Evolutionary conservation across 1,140 invertebrate genomes (phyloP).

Genomic region (Monomorium pharaonis): DNA sequence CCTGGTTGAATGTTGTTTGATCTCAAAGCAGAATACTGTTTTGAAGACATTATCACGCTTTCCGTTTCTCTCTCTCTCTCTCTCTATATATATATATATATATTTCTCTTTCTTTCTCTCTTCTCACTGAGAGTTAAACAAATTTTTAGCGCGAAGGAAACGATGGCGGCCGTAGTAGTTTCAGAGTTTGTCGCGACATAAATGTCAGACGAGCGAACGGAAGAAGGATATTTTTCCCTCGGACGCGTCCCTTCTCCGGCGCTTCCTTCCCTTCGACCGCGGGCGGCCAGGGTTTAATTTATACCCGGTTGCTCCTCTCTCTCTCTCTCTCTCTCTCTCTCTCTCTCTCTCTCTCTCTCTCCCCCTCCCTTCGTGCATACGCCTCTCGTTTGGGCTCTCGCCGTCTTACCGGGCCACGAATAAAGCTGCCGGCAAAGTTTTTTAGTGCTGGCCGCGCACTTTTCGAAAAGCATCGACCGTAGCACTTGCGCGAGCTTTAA

Average conservation of each 20-base stretch:
- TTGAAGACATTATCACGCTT: constrained; percentile 15
- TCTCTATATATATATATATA: neutral
- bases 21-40: constrained; percentile 17
- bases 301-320: constrained; percentile 34
- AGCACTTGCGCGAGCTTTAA: constrained; percentile 43
- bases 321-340: constrained; percentile 12
- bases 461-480: constrained; percentile 59
- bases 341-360: constrained; percentile 22
- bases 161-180: constrained; percentile 11
- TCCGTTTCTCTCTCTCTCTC: neutral
- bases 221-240: constrained; percentile 47
- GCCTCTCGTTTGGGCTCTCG: neutral
- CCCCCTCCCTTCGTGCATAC: neutral
- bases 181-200: constrained; percentile 39
- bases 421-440: constrained; percentile 59
- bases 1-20: neutral
- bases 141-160: constrained; percentile 39
- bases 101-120: neutral
- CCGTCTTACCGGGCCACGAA: constrained; percentile 30
- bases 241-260: neutral
- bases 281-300: constrained; percentile 41
- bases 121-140: constrained; percentile 36
- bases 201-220: constrained; percentile 48
- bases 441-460: constrained; percentile 68
- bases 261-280: constrained; percentile 22